Evolutionary conservation across 1,140 invertebrate species (phyloP).

Genomic region (Amyelois transitella): DNA sequence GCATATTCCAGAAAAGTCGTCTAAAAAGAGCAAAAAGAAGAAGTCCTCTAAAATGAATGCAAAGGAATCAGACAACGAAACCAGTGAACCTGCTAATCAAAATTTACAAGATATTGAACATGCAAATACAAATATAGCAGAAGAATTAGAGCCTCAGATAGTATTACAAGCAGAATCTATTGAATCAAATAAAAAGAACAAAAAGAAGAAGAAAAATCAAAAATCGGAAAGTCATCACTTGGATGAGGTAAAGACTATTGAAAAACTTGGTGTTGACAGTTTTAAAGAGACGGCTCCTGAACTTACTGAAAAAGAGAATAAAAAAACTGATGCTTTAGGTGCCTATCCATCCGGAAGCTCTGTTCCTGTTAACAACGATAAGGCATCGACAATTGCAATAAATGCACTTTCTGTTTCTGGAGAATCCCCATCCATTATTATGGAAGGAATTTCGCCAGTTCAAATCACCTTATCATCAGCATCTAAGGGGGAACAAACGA

Average conservation of each 20-base stretch:
- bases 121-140: conserved; percentile 10
- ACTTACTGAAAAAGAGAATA: neutral
- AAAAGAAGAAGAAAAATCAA: conserved; percentile 46
- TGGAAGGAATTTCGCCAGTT: too few species aligned
- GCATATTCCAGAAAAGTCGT: conserved; percentile 37
- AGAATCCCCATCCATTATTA: too few species aligned
- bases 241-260: neutral
- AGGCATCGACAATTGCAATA: too few species aligned
- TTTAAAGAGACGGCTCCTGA: neutral
- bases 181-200: conserved; percentile 18
- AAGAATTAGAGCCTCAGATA: conserved; percentile 9
- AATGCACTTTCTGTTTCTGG: too few species aligned
- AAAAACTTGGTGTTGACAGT: conserved; percentile 11
- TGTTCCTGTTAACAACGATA: too few species aligned
- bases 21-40: conserved; percentile 55
- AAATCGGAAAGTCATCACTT: neutral
- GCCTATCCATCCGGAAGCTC: too few species aligned
- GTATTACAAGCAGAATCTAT: conserved; percentile 4
- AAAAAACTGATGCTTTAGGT: too few species aligned
- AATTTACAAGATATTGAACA: neutral
- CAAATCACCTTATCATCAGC: too few species aligned
- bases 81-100: neutral
- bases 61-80: conserved; percentile 4
- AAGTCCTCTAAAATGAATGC: conserved; percentile 45
- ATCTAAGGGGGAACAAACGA: too few species aligned